Evolutionary conservation across 2,888 invertebrate species (phyloP).

Genomic region (Hyalella azteca): DNA sequence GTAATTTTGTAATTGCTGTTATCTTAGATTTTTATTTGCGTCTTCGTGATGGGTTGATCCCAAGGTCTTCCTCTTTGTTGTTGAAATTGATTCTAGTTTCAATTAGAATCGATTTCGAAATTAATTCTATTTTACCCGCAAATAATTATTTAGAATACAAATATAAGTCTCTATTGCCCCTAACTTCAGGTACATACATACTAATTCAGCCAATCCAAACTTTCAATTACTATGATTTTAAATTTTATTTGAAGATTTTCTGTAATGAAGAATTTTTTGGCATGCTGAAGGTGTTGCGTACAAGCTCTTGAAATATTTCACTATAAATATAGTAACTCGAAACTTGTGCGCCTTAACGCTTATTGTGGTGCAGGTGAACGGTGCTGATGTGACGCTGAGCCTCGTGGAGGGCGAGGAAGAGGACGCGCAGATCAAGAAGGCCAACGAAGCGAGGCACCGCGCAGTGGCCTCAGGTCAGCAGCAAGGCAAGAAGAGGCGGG

Average conservation of each 20-base stretch:
- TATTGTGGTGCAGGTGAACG: slow-evolving; percentile 44
- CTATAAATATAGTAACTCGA: neutral
- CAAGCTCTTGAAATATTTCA: neutral
- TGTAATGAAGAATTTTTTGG: neutral
- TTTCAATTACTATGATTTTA: neutral
- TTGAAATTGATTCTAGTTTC: neutral
- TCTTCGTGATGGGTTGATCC: neutral
- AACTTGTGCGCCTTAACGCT: neutral
- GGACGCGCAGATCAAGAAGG: slow-evolving; percentile 48
- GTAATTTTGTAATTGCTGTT: neutral
- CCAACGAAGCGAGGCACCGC: slow-evolving; percentile 46
- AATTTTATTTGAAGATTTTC: neutral
- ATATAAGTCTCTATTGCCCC: neutral
- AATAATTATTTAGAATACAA: neutral
- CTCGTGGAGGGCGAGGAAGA: slow-evolving; percentile 57
- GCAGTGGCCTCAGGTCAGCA: slow-evolving; percentile 20
- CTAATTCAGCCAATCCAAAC: neutral
- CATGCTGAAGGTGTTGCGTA: neutral
- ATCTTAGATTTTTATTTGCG: neutral
- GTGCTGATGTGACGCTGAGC: slow-evolving; percentile 39
- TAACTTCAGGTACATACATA: neutral
- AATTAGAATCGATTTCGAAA: neutral
- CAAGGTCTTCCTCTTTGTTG: neutral
- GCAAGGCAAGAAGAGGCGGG: slow-evolving; percentile 10
- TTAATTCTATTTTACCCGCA: neutral